These are phyloP conservation scores for Labeo rohita DNA, from an alignment of 2,113 vertebrate genomes.

Conservation along the genomic window DNA sequence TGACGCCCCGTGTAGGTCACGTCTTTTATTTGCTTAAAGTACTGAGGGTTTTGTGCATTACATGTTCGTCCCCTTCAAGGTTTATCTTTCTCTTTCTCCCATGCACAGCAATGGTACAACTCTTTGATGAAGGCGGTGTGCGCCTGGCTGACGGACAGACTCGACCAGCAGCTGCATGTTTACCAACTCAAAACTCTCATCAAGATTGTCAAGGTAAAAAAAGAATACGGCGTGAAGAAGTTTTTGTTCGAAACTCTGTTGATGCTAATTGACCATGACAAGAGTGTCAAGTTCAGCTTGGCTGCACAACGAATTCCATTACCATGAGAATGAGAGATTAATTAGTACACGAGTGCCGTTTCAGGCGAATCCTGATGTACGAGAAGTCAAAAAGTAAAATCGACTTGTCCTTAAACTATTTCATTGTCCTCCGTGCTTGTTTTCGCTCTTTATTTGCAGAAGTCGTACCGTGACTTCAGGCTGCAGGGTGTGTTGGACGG, in stretches of 20 bases:
- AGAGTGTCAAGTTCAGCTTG: conserved; percentile 35
- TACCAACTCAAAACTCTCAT: conserved; percentile 98
- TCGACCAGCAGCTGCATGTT: conserved; percentile 94
- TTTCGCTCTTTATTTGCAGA: conserved; percentile 73
- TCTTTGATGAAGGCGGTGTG: conserved; percentile 89
- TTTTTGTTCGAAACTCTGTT: background rate
- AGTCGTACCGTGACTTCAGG: conserved; percentile 94
- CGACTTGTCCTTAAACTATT: background rate
- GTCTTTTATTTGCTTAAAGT: conserved; percentile 8
- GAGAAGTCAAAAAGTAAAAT: conserved; percentile 3
- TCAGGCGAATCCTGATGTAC: background rate
- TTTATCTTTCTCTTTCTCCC: conserved; percentile 39
- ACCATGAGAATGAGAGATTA: conserved; percentile 7
- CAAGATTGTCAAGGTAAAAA: conserved; percentile 95
- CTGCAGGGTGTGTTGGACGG: conserved; percentile 90
- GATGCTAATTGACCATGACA: conserved; percentile 36
- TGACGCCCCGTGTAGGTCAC: background rate
- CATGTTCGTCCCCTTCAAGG: conserved; percentile 17
- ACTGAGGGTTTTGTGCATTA: background rate
- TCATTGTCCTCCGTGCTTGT: conserved; percentile 18
- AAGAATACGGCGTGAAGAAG: background rate
- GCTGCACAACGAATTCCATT: conserved; percentile 28
- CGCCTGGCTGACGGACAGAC: conserved; percentile 91
- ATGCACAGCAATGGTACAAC: conserved; percentile 92
- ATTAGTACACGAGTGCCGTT: background rate